Base-by-base conservation (phyloP, 2,113 vertebrate genomes). In the Microtus oregoni region DNA sequence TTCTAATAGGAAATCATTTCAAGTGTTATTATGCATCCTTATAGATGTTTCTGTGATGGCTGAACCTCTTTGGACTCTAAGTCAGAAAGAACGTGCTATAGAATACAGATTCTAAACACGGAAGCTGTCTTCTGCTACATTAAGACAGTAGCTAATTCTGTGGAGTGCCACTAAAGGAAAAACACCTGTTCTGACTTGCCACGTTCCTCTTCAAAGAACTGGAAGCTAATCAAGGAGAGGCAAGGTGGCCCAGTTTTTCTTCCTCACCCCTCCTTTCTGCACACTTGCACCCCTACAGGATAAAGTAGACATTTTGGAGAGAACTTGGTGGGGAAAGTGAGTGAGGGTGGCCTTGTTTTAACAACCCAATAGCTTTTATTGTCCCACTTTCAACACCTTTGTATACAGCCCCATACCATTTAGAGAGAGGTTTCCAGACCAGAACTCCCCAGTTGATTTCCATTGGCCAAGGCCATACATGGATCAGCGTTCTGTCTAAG, bases 311-410 rank as follows among this genome's bases (percentile, higher is more conserved):
- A 17, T 65, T 91, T 67, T 65, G 78, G 95, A 93, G 77, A 79
- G 58, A 85, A 79, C 44, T 65, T 83, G 65, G 12, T 79, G 81
- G 38, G 82, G 82, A n/a, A 0, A 88, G 11, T 52, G 65, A 91
- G 44, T 24, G 75, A 87, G 65, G 63, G 63, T 93, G 83, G 55
- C 79, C 93, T 93, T 90, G 65, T 95, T 97, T 97, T 88, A 96
- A 95, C 87, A 93, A 85, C 87, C 78, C 78, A 68, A 14, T 81
- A 92, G 12, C 61, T 94, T 91, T 70, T 77, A 52, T 35, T 88
- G 95, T 75, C 93, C 95, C 95, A 70, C 85, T 97, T 97, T 47
- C 35, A 61, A 72, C 20, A 58, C 86, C 73, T 95, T 68, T 94
- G 41, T 89, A 82, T 86, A 92, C 32, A 96, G 82, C 24, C 77